Conservation (phyloP, 1,140 invertebrate species). For the Trissolcus basalis region DNA sequence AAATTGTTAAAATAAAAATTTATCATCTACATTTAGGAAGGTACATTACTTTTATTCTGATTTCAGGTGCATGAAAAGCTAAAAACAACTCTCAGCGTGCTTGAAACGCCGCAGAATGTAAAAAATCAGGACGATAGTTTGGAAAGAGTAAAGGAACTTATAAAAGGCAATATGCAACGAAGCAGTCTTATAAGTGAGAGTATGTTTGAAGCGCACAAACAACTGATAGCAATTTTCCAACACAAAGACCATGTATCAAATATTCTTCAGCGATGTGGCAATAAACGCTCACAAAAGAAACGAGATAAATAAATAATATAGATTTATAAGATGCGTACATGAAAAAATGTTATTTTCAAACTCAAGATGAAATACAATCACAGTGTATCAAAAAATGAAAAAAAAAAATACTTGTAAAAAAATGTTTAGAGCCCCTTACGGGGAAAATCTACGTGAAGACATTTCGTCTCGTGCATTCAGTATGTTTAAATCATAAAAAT, state of each 20-base stretch:
- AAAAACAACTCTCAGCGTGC: conserved; percentile 79
- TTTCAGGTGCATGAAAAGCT: conserved; percentile 81
- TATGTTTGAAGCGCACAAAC: conserved; percentile 89
- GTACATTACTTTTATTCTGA: neutral
- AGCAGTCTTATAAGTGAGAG: conserved; percentile 95
- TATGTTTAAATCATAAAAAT: conserved; percentile 2
- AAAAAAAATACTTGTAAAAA: too few relatives aligned
- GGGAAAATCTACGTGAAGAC: conserved; percentile 1
- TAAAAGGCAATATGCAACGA: conserved; percentile 95
- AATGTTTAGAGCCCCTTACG: too few relatives aligned
- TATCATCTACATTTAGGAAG: neutral
- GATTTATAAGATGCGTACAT: neutral
- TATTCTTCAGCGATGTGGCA: conserved; percentile 91
- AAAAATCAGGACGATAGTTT: conserved; percentile 80
- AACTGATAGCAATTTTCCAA: conserved; percentile 93
- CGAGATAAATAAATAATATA: conserved; percentile 79
- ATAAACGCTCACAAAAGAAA: conserved; percentile 94
- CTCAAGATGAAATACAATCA: too few relatives aligned
- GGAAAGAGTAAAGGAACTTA: conserved; percentile 84
- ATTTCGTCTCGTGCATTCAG: conserved; percentile 1
- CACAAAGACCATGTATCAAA: conserved; percentile 92
- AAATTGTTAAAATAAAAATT: neutral
- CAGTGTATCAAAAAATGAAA: too few relatives aligned
- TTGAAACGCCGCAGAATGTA: conserved; percentile 81
- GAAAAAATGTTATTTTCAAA: too few relatives aligned